Base-by-base conservation (phyloP, 2,113 vertebrate species). In the Speoplatyrhinus poulsoni region DNA sequence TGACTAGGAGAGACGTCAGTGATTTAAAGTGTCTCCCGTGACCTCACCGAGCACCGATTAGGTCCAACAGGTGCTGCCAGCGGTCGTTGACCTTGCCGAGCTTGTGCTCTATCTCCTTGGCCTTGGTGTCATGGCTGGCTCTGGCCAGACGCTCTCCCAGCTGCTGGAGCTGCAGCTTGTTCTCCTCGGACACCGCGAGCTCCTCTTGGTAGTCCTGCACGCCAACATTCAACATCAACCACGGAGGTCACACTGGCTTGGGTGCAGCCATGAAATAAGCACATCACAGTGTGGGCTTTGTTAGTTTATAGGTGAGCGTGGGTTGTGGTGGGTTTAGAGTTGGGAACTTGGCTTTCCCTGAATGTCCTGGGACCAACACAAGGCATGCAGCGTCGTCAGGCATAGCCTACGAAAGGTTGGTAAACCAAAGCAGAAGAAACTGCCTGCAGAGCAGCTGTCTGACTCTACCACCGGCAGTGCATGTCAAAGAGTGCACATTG, bases 31-130 rank as follows among this genome's bases (percentile, higher is more conserved):
- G n/a, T 16, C 16, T 32, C 63, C 1, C 26, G 11, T 66, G 12
- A 46, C 26, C 67, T 91, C 87, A 98, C 98, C 98, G 94, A 75
- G 98, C 95, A 73, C 94, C 94, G 1, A 96, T 95, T 65, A 99
- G 96, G 70, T 98, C 96, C 70, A 98, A 91, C 4, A 99, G 95
- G 82, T 99, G 96, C 72, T 97, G 96, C 98, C 98, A 99, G 58
- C 96, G 95, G 77, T 98, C 95, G 3, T 89, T 93, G 71, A 98
- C 93, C 83, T 96, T 98, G 67, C 88, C 70, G 4, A 98, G 96
- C 75, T 98, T 98, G 81, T 96, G 95, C 47, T 97, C 93, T 1
- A 99, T 99, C 79, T 99, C 97, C 0, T 88, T 90, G 0, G 96
- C 97, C 85, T 97, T 98, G 87, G 89, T 95, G 41, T 95, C 94